phyloP scores from a whole-genome alignment of 2,888 invertebrate species.

The Conus canariensis region DNA sequence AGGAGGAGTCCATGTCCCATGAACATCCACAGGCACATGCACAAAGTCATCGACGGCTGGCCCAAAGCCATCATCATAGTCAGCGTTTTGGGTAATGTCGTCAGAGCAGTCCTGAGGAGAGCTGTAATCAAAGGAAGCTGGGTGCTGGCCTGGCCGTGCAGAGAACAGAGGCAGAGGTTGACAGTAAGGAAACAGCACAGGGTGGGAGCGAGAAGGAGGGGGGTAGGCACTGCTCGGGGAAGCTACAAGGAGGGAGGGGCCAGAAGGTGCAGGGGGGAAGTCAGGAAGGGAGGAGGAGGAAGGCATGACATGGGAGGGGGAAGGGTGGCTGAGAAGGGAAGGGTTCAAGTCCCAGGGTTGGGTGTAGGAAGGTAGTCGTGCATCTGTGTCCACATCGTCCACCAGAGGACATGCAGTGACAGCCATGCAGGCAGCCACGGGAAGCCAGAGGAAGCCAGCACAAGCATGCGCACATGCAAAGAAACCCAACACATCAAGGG shows the following conservation, averaged over 20 bases:
- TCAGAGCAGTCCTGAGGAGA: background rate
- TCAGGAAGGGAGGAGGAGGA: background rate
- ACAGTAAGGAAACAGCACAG: constrained; percentile 1
- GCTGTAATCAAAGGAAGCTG: background rate
- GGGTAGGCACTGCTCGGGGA: background rate
- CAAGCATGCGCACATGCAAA: constrained; percentile 30
- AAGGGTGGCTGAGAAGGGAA: background rate
- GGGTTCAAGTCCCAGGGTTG: constrained; percentile 13
- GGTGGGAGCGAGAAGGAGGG: background rate
- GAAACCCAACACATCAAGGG: background rate
- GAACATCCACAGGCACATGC: constrained; percentile 30
- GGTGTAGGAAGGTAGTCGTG: background rate
- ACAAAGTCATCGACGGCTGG: background rate
- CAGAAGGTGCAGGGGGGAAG: background rate
- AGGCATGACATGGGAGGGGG: background rate
- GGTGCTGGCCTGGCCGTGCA: background rate
- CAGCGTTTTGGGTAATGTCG: background rate
- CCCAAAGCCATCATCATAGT: background rate
- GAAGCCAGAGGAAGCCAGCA: constrained; percentile 19
- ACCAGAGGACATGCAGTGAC: too few relatives aligned
- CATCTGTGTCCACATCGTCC: background rate
- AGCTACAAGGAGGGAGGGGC: background rate
- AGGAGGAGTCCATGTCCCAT: background rate
- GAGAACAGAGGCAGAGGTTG: constrained; percentile 16
- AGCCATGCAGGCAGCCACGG: too few relatives aligned